Conservation (phyloP, 2,797 vertebrate species). For the Anolis apletophallus region DNA sequence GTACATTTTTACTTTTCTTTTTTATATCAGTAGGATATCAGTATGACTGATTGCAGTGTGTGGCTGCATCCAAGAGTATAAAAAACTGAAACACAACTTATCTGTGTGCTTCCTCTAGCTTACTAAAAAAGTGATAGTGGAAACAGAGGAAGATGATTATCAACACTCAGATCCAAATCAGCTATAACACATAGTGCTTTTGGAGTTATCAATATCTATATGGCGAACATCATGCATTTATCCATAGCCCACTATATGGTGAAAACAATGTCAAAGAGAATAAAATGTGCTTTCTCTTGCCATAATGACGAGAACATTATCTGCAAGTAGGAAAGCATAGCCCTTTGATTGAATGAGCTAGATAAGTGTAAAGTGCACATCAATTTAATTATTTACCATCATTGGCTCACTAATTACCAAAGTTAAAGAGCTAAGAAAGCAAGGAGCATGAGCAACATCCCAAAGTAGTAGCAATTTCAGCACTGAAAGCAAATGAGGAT, state of each 20-base stretch:
- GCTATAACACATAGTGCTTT: slow-evolving; percentile 50
- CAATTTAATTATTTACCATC: slow-evolving; percentile 50
- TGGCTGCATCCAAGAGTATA: background rate
- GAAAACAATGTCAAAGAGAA: slow-evolving; percentile 65
- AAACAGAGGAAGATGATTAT: slow-evolving; percentile 62
- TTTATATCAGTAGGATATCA: background rate
- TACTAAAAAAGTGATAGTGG: slow-evolving; percentile 35
- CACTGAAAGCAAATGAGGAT: slow-evolving; percentile 16
- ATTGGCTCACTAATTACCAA: slow-evolving; percentile 63
- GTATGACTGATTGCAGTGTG: background rate
- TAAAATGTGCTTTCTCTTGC: slow-evolving; percentile 52
- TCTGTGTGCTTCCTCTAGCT: slow-evolving; percentile 37
- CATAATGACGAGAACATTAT: slow-evolving; percentile 35
- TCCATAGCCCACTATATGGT: slow-evolving; percentile 52
- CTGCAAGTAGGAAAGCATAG: slow-evolving; percentile 68
- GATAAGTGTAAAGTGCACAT: slow-evolving; percentile 49
- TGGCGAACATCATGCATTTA: slow-evolving; percentile 71
- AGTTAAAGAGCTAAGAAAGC: slow-evolving; percentile 60
- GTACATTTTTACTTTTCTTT: background rate
- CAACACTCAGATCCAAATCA: slow-evolving; percentile 59
- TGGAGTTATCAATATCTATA: slow-evolving; percentile 61
- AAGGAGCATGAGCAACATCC: slow-evolving; percentile 35
- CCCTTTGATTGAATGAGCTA: slow-evolving; percentile 58
- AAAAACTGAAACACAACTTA: background rate
- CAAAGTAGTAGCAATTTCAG: slow-evolving; percentile 24